Evolutionary conservation across 2,888 invertebrate genomes (phyloP).

Genomic region (Theretra japonica): DNA sequence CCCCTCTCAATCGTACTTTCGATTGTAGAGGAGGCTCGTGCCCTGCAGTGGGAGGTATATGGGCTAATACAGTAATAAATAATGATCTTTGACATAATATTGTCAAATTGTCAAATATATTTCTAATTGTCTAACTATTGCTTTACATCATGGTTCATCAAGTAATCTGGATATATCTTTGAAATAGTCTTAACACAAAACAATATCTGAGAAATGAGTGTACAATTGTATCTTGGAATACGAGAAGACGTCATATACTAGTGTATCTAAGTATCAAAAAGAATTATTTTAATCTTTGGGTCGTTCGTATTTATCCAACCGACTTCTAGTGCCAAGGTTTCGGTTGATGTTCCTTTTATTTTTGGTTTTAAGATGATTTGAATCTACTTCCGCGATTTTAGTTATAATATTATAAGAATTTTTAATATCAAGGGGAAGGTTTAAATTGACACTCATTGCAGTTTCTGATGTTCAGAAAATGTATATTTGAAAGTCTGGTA

Average conservation of each 20-base stretch:
- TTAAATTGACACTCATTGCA: not conserved
- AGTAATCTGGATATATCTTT: too few species aligned
- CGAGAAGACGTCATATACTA: not conserved
- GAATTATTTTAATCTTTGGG: conserved; percentile 23
- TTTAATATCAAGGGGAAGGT: not conserved
- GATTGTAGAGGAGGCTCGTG: too few species aligned
- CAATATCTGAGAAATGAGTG: not conserved
- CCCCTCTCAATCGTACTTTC: too few species aligned
- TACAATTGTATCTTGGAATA: not conserved
- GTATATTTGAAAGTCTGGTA: not conserved
- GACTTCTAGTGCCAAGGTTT: conserved; percentile 23
- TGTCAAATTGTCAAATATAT: too few species aligned
- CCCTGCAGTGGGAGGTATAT: too few species aligned
- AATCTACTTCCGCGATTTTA: not conserved
- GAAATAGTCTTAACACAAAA: not conserved
- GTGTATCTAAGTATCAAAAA: conserved; percentile 15
- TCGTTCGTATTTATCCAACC: conserved; percentile 13
- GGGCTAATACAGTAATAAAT: too few species aligned
- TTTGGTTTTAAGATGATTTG: conserved; percentile 15
- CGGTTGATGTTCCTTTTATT: conserved; percentile 7
- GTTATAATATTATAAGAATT: not conserved
- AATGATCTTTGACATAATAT: too few species aligned
- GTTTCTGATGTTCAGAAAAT: not conserved
- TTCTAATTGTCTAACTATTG: too few species aligned
- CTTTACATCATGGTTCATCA: too few species aligned